A percentile compares a stretch with the other conserved stretches of the same genome.
phyloP scores from a whole-genome alignment of 2,797 vertebrate species.

The Esox lucius region DNA sequence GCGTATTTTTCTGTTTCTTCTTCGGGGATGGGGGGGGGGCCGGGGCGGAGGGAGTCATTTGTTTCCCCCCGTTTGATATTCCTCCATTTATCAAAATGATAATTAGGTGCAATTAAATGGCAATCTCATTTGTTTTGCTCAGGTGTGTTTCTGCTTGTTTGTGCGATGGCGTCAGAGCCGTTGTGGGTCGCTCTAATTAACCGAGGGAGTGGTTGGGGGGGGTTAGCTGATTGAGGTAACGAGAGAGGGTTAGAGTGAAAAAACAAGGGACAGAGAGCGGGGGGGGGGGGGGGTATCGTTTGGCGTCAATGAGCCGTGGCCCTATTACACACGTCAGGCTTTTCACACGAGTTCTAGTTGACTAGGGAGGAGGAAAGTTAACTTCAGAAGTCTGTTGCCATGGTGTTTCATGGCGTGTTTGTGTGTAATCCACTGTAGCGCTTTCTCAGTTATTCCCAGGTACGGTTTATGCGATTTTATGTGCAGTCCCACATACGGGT shows the following conservation, averaged over 20 bases:
- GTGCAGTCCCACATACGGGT: no score
- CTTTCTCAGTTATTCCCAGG: background rate
- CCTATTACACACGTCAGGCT: constrained; percentile 42
- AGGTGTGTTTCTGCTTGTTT: constrained; percentile 69
- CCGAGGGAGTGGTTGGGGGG: constrained; percentile 34
- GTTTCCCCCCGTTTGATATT: constrained; percentile 71
- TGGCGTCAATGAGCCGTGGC: background rate
- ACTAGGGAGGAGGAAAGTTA: constrained; percentile 9
- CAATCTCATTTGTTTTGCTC: constrained; percentile 82
- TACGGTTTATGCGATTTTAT: background rate
- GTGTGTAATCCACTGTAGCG: background rate
- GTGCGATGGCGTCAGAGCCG: constrained; percentile 65
- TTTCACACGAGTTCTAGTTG: constrained; percentile 39
- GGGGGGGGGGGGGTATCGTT: background rate
- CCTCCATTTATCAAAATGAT: constrained; percentile 86
- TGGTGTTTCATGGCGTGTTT: background rate
- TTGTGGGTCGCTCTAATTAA: constrained; percentile 72
- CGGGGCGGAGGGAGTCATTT: constrained; percentile 66
- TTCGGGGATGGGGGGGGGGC: constrained; percentile 67
- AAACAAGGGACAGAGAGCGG: background rate
- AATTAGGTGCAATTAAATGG: constrained; percentile 85
- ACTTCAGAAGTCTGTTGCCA: background rate
- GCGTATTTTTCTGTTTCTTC: constrained; percentile 68
- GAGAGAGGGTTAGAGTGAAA: background rate
- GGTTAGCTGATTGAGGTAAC: constrained; percentile 56